These are phyloP conservation scores for Pygoscelis adeliae DNA, from an alignment of 2,113 vertebrate genomes.

Conservation along the genomic window DNA sequence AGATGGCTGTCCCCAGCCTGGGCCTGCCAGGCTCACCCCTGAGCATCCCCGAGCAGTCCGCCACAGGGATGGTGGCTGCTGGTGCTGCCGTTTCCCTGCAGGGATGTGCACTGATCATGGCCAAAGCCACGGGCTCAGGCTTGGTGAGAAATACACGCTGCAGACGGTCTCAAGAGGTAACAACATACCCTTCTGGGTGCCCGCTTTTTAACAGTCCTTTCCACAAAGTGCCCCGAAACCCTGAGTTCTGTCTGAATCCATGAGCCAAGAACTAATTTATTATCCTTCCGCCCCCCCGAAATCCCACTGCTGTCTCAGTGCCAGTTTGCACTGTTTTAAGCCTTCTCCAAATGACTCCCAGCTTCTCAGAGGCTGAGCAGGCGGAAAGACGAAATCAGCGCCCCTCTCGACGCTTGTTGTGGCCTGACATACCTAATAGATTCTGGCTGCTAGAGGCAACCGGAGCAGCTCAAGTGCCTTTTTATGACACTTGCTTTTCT, in stretches of 20 bases:
- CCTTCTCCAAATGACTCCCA: background rate
- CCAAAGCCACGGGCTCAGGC: background rate
- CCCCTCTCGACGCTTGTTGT: background rate
- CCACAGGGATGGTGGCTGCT: background rate
- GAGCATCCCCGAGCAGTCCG: background rate
- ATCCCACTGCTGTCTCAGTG: background rate
- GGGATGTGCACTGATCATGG: background rate
- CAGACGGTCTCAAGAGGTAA: background rate
- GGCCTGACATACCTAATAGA: background rate
- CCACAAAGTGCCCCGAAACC: background rate
- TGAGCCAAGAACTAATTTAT: background rate
- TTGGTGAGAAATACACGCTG: fast-evolving
- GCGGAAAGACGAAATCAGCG: background rate
- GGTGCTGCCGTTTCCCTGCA: background rate
- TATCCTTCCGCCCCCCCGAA: background rate
- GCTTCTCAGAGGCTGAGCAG: background rate
- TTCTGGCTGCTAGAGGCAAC: background rate
- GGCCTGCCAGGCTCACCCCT: background rate
- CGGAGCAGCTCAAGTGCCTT: background rate
- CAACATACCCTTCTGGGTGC: background rate
- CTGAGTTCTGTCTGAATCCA: background rate
- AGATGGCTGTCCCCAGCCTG: background rate
- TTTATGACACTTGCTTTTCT: background rate
- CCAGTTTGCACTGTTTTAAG: background rate
- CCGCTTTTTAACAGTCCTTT: background rate